A percentile compares a stretch with the other conserved stretches of the same genome.
phyloP scores from a whole-genome alignment of 1,140 invertebrate species.

The Platyura marginata region DNA sequence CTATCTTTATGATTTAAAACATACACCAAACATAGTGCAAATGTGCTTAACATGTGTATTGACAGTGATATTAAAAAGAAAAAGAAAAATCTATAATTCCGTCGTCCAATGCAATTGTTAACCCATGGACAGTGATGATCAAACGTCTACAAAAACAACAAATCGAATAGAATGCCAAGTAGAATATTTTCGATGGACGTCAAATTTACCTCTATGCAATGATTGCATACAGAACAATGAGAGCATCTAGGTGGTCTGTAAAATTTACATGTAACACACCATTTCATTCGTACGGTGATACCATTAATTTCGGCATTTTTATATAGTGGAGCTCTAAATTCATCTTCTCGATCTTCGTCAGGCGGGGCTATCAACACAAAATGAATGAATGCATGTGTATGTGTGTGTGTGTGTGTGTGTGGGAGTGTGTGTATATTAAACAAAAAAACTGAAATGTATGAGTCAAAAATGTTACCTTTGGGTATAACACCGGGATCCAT shows the following conservation, averaged over 20 bases:
- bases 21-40: constrained; percentile 80
- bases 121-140: constrained; percentile 95
- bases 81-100: constrained; percentile 98
- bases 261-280: constrained; percentile 99
- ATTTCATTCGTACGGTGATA: constrained; percentile 98
- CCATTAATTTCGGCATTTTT: constrained; percentile 97
- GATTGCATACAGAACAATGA: constrained; percentile 98
- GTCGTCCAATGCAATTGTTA: constrained; percentile 97
- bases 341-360: constrained; percentile 93
- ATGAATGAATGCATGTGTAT: neutral
- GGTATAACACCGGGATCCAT: constrained; percentile 99
- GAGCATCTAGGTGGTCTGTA: constrained; percentile 96
- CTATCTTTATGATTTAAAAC: constrained; percentile 70
- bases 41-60: constrained; percentile 94
- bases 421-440: neutral
- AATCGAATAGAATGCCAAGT: neutral
- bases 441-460: neutral
- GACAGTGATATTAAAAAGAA: constrained; percentile 93
- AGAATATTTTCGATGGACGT: no score
- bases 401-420: no score
- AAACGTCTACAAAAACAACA: constrained; percentile 69
- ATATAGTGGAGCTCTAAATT: constrained; percentile 91
- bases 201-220: constrained; percentile 91
- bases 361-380: constrained; percentile 52
- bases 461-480: constrained; percentile 50